Conservation (phyloP, 1,140 invertebrate genomes). For the Adelges cooleyi region DNA sequence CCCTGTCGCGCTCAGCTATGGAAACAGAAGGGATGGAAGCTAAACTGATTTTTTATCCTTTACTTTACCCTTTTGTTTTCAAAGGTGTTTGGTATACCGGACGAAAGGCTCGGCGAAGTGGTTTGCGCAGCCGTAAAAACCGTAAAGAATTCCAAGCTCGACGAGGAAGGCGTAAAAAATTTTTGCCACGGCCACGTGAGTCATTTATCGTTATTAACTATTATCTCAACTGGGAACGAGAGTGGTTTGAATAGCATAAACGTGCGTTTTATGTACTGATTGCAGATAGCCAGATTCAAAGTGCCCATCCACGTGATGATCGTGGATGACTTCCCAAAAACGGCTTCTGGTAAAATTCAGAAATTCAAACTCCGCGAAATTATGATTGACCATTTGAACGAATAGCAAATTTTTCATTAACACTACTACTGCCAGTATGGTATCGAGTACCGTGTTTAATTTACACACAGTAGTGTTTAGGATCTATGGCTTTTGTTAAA, state of each 20-base stretch:
- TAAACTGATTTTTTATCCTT: too few relatives aligned
- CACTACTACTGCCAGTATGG: too few relatives aligned
- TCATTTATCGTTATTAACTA: background rate
- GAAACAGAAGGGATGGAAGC: too few relatives aligned
- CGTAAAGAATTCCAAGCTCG: conserved; percentile 41
- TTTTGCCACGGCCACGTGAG: conserved; percentile 60
- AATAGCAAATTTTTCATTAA: too few relatives aligned
- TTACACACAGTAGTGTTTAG: too few relatives aligned
- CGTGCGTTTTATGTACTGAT: too few relatives aligned
- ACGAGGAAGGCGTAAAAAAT: conserved; percentile 47
- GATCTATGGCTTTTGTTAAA: too few relatives aligned
- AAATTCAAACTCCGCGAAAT: conserved; percentile 52
- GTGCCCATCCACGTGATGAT: conserved; percentile 63
- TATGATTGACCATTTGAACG: conserved; percentile 11
- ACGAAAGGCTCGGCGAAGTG: conserved; percentile 73
- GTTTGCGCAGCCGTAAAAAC: conserved; percentile 64
- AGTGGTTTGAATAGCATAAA: too few relatives aligned
- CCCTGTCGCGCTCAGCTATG: too few relatives aligned
- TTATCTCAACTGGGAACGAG: too few relatives aligned
- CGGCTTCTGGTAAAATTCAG: conserved; percentile 71
- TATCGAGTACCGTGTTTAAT: too few relatives aligned
- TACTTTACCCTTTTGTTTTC: conserved; percentile 5
- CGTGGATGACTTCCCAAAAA: conserved; percentile 64
- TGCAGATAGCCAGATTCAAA: conserved; percentile 66
- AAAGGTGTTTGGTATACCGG: conserved; percentile 61